Evolutionary conservation across 2,888 invertebrate species (phyloP).

Genomic region (Cosmopolites sordidus): DNA sequence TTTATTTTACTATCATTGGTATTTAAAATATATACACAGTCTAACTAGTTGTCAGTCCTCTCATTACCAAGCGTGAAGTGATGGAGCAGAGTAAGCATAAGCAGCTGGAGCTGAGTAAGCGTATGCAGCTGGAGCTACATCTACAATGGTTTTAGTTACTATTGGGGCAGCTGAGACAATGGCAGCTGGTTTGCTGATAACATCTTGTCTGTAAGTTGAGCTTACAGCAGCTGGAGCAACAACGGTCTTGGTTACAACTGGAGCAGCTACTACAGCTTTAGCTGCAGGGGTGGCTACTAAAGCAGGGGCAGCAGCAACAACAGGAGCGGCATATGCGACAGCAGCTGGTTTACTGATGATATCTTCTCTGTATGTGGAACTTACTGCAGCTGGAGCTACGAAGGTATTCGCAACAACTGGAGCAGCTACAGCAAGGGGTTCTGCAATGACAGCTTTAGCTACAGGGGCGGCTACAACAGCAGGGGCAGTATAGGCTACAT

Average conservation of each 20-base stretch:
- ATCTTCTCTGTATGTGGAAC: constrained; percentile 27
- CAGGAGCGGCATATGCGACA: constrained; percentile 23
- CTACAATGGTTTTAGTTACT: constrained; percentile 10
- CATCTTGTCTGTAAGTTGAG: constrained; percentile 32
- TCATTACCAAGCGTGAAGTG: constrained; percentile 30
- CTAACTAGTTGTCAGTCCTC: constrained; percentile 28
- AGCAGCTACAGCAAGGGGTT: constrained; percentile 25
- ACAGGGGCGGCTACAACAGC: constrained; percentile 3
- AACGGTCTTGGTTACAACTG: constrained; percentile 12
- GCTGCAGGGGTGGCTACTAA: constrained; percentile 19
- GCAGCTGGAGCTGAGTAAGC: constrained; percentile 16
- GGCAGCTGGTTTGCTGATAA: constrained; percentile 30
- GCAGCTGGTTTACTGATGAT: constrained; percentile 27
- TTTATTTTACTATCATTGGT: not conserved
- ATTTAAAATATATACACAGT: not conserved
- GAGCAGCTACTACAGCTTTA: constrained; percentile 4
- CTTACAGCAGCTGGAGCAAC: constrained; percentile 27
- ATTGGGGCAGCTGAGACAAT: constrained; percentile 24
- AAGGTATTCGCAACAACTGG: constrained; percentile 25
- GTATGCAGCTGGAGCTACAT: constrained; percentile 22
- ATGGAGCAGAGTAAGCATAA: constrained; percentile 9
- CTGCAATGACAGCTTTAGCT: not conserved
- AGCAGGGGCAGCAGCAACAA: constrained; percentile 3
- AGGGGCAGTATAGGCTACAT: constrained; percentile 38
- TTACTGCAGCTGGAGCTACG: constrained; percentile 25